A percentile compares a stretch with the other conserved stretches of the same genome.
These are phyloP conservation scores for Mallateleia sp. DNA, from an alignment of 2,888 invertebrate species.

Conservation along the genomic window DNA sequence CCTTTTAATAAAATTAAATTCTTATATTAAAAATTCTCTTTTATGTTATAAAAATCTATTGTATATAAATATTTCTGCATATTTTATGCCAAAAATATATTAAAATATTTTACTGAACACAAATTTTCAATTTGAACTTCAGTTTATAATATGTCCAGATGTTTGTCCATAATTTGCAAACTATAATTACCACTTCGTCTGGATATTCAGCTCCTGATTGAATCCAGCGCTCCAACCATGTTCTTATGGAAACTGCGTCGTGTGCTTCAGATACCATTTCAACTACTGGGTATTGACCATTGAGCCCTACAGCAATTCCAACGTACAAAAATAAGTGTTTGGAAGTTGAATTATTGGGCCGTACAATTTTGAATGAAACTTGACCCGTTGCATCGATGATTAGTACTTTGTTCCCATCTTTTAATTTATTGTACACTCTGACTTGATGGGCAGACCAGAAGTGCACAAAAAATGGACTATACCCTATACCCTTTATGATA, in stretches of 20 bases:
- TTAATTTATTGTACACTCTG: constrained; percentile 23
- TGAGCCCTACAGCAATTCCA: neutral
- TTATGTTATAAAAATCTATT: no score
- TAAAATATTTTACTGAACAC: no score
- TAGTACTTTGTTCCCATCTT: neutral
- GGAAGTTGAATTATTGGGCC: constrained; percentile 2
- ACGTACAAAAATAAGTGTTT: constrained; percentile 21
- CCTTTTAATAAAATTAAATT: no score
- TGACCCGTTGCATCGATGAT: constrained; percentile 46
- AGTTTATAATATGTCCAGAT: no score
- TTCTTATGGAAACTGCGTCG: neutral
- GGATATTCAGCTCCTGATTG: constrained; percentile 20
- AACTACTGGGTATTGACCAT: neutral
- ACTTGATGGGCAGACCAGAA: constrained; percentile 61
- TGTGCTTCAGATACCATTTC: constrained; percentile 38
- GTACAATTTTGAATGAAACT: neutral
- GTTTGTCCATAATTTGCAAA: no score
- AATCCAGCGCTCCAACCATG: constrained; percentile 32
- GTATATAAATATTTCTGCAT: no score
- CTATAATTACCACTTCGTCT: constrained; percentile 39
- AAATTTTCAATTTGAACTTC: no score
- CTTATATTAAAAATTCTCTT: no score
- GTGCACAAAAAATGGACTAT: constrained; percentile 39
- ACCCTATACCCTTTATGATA: constrained; percentile 30
- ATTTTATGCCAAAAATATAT: no score